Evolutionary conservation across 1,140 invertebrate species (phyloP), one percentile per base, ranked within the genome.

Genomic region (Drosophila oshimai): DNA sequence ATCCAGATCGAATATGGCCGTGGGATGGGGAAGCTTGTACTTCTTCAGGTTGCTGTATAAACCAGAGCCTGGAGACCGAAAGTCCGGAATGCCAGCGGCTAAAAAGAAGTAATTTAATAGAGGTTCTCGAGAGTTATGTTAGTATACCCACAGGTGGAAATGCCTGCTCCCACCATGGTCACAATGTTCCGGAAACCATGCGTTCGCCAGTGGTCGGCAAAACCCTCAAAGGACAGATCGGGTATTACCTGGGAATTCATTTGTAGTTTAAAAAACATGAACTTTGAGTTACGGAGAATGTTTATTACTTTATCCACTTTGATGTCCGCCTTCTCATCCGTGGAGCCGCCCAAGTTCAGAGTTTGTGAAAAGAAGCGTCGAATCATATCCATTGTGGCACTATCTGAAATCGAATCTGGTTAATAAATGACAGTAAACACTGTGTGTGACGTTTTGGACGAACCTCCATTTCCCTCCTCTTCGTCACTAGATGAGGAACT

Each of bases 1-100:
- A 46, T 94, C 94, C 18, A 99, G 94, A 89, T 98, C 97, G 92
- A 99, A 99, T 75, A 99, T 97, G n/a, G 97, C 95, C 89, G 98
- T 95, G n/a, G 98, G 97, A 92, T 98, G 94, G 0, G 97, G 97
- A 36, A 99, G 92, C 77, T 98, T 95, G 89, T 98, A 99, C 90
- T 98, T 97, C 64, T 95, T 93, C 26, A 99, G 92, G 91, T 99
- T 99, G 89, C 96, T 94, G 92, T 99, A 99, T 1, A 99, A 91
- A 3, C 98, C 98, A 67, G 95, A 96, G 22, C 95, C 95, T 4
- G 97, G 97, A 24, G 96, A 97, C 12, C 98, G 94, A 92, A 97
- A 98, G 91, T 99, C 98, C 33, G 98, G 98, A 87, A 99, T 99
- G 57, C 98, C 98, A 64, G 97, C 97, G 91, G 97, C 97, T 97